Base-by-base conservation (phyloP, 30 jellyfish, hydroid and myxozoan genomes). In the Cassiopea andromeda region DNA sequence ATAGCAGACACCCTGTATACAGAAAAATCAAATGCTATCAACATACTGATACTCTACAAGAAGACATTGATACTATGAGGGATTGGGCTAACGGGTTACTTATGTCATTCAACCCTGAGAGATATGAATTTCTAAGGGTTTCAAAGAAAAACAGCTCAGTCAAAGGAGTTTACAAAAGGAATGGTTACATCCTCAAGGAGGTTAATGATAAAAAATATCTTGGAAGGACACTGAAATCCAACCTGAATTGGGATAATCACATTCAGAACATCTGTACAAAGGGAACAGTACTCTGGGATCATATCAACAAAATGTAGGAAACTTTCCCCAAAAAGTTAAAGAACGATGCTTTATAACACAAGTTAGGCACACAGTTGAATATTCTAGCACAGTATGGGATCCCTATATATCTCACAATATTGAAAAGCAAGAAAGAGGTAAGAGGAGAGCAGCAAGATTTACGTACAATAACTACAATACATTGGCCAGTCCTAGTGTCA, bases 361-460 rank as follows among this genome's bases (percentile, higher is more conserved):
- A 5, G 87, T 73, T 88, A 60, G 93, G 88, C 93, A 15, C 59
- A 87, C 38, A 27, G 38, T 27, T 27, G 38, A 27, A 27, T 27
- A 27, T 27, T 27, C 38, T 27, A 27, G 38, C 78, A 84, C 87
- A 61, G 78, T 73, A 43, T 72, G 92, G 92, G 92, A 84, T 78
- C 92, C 92, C 50, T 73, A 84, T 78, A 48, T 67, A 44, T 57
- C 78, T 49, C 49, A 84, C 69, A 72, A 71, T 79, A 73, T 73
- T 45, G 38, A 73, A 17, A 77, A 86, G 14, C 72, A 74, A 67
- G 90, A 86, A 76, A 75, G 58, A 83, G 47, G 75, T 48, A 90
- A 86, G 74, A 59, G 94, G 46, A 58, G 85, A 19, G 90, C 74
- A 59, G 94, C 92, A 15, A 71, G 92, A 71, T 84, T 84, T 49